Evolutionary conservation across 35 echinoderm and acorn worm genomes (phyloP).

Genomic region (Heliocidaris tuberculata): DNA sequence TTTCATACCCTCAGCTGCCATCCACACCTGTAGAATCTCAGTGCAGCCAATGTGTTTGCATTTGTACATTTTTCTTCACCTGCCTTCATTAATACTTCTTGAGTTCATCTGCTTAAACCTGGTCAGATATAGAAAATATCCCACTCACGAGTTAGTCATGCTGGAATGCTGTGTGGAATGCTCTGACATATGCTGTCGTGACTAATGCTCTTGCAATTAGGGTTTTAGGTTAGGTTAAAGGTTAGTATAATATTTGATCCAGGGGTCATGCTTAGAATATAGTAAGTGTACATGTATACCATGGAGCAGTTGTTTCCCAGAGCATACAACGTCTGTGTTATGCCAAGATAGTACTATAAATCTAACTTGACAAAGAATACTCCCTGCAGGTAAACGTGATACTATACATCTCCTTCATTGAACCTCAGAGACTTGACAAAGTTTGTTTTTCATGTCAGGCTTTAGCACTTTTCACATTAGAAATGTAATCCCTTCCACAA

Average conservation of each 20-base stretch:
- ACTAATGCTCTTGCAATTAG: too few species aligned
- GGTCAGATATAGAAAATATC: background rate
- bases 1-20: background rate
- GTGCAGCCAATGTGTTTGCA: background rate
- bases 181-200: too few species aligned
- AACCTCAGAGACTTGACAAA: background rate
- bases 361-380: background rate
- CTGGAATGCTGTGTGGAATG: background rate
- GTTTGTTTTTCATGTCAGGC: background rate
- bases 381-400: background rate
- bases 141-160: background rate
- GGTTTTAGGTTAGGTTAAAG: too few species aligned
- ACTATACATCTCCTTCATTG: background rate
- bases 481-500: background rate
- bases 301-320: too few species aligned
- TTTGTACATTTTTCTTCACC: background rate
- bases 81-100: background rate
- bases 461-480: background rate
- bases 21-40: background rate
- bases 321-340: background rate
- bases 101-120: background rate
- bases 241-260: too few species aligned
- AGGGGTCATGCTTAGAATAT: too few species aligned
- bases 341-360: background rate
- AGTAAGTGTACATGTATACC: too few species aligned